Evolutionary conservation across 2,888 invertebrate species (phyloP).

Genomic region (Callinectes sapidus): DNA sequence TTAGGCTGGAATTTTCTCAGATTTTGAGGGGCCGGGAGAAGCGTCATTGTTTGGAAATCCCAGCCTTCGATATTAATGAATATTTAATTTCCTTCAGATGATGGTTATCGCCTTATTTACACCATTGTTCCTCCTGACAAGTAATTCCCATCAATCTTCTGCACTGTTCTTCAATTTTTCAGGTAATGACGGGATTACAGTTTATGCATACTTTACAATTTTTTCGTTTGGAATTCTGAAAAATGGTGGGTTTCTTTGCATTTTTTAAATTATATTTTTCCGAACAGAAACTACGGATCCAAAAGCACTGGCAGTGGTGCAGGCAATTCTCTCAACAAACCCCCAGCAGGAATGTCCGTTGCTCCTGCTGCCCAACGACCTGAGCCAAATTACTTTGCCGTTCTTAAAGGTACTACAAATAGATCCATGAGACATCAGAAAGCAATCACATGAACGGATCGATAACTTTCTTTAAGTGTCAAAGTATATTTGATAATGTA

Average conservation of each 20-base stretch:
- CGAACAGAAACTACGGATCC: background rate
- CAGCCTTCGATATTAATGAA: background rate
- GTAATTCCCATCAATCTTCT: background rate
- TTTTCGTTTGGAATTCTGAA: background rate
- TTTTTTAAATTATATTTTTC: background rate
- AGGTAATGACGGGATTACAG: background rate
- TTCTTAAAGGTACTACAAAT: background rate
- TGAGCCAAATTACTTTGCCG: background rate
- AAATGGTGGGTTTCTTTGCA: background rate
- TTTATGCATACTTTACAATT: background rate
- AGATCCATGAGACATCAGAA: background rate
- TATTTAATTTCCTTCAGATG: background rate
- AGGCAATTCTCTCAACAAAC: background rate
- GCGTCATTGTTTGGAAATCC: background rate
- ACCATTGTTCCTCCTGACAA: background rate
- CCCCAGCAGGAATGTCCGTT: background rate
- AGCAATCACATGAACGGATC: background rate
- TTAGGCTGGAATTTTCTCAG: background rate
- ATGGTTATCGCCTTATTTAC: background rate
- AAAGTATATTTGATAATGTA: background rate
- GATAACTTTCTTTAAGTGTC: background rate
- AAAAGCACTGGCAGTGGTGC: background rate
- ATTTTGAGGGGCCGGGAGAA: too few species aligned
- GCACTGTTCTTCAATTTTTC: background rate
- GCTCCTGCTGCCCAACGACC: background rate